Conservation (phyloP, 2,113 vertebrate genomes). For the Benitochromis conjunctus region DNA sequence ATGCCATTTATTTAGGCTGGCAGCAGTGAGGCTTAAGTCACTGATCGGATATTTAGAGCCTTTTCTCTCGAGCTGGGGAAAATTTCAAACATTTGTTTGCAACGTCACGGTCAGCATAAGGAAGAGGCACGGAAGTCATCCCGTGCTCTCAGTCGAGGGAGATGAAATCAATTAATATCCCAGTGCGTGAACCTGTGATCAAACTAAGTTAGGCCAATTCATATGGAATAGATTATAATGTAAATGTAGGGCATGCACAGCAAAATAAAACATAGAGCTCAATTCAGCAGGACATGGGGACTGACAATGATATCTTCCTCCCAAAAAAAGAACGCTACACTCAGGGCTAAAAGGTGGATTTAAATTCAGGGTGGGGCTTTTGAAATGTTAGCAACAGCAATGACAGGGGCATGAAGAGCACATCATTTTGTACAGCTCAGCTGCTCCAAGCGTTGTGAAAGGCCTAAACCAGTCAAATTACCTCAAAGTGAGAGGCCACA, state of each 20-base stretch:
- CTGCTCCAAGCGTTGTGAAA: background rate
- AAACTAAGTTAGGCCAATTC: background rate
- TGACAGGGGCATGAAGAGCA: background rate
- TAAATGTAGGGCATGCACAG: background rate
- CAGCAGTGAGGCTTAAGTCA: constrained; percentile 9
- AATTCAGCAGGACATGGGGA: background rate
- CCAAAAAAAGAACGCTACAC: background rate
- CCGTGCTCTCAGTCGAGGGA: background rate
- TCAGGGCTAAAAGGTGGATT: background rate
- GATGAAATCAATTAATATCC: background rate
- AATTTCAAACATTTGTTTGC: background rate
- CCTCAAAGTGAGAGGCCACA: background rate
- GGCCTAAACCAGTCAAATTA: background rate
- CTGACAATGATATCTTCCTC: background rate
- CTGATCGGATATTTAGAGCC: background rate
- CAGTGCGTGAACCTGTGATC: background rate
- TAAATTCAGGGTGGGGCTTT: background rate
- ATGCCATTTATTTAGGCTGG: constrained; percentile 20
- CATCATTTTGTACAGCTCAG: too few relatives aligned
- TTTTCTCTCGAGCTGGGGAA: background rate
- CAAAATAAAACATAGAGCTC: background rate
- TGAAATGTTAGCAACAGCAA: background rate
- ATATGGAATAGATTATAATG: background rate
- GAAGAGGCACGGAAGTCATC: background rate
- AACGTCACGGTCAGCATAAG: background rate